These are phyloP conservation scores for Holothuria leucospilota DNA, from an alignment of 53 echinoderm and acorn worm species.

Conservation along the genomic window DNA sequence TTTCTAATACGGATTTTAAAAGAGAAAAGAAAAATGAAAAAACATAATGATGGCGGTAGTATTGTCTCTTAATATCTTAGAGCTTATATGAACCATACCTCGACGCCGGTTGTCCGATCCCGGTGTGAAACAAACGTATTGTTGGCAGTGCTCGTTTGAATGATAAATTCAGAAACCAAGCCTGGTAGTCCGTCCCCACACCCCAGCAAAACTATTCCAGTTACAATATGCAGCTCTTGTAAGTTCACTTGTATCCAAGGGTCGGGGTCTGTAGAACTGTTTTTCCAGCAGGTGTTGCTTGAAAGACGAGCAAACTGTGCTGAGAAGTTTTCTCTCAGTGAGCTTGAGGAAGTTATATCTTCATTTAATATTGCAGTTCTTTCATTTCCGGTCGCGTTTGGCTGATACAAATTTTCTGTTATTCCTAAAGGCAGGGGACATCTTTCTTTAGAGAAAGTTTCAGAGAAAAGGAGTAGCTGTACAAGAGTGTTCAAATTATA, in stretches of 20 bases:
- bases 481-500: too few relatives aligned
- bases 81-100: background rate
- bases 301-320: conserved; percentile 5
- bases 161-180: background rate
- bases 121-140: conserved; percentile 14
- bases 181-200: background rate
- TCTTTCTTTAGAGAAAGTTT: background rate
- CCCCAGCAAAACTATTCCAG: conserved; percentile 19
- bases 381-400: background rate
- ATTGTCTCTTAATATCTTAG: too few relatives aligned
- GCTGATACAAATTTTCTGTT: background rate
- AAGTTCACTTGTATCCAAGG: conserved; percentile 41
- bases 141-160: conserved; percentile 6
- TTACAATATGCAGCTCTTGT: background rate
- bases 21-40: too few relatives aligned
- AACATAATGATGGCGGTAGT: too few relatives aligned
- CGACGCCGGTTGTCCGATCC: background rate
- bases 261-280: background rate
- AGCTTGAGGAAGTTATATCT: conserved; percentile 32
- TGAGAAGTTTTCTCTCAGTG: background rate
- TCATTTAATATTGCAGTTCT: background rate
- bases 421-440: conserved; percentile 30
- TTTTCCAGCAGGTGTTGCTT: conserved; percentile 24
- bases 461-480: too few relatives aligned
- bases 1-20: too few relatives aligned